Evolutionary conservation across 2,888 invertebrate genomes (phyloP).

Genomic region (Scaeva pyrastri): DNA sequence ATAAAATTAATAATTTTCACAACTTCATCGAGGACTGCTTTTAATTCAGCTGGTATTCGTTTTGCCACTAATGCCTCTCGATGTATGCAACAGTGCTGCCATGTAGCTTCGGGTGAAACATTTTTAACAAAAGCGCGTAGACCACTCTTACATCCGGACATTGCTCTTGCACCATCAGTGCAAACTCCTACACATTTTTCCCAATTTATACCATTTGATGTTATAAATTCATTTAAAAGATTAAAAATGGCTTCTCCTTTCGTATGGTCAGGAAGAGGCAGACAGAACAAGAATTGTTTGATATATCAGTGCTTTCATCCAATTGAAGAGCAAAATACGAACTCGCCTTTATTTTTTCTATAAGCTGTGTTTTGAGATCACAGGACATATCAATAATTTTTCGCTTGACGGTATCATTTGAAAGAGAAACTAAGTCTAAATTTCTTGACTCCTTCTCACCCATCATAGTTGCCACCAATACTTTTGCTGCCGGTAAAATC

Average conservation of each 20-base stretch:
- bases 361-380: too few species aligned
- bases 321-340: slow-evolving; percentile 1
- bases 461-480: slow-evolving; percentile 9
- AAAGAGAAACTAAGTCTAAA: not conserved
- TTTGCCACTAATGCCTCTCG: too few species aligned
- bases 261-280: not conserved
- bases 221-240: not conserved
- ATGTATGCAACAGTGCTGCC: too few species aligned
- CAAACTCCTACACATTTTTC: not conserved
- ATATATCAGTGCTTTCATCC: slow-evolving; percentile 8
- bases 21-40: slow-evolving; percentile 30
- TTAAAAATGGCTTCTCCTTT: not conserved
- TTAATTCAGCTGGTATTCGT: not conserved
- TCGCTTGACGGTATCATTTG: not conserved
- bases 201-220: slow-evolving; percentile 10
- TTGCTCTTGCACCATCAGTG: not conserved
- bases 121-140: slow-evolving; percentile 16
- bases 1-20: slow-evolving; percentile 29
- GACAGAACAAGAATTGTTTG: not conserved
- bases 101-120: slow-evolving; percentile 20
- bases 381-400: not conserved
- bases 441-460: not conserved
- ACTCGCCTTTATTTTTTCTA: too few species aligned
- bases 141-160: not conserved
- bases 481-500: slow-evolving; percentile 27